Base-by-base conservation (phyloP, 2,113 vertebrate genomes). In the Epinephelus cyanopodus region DNA sequence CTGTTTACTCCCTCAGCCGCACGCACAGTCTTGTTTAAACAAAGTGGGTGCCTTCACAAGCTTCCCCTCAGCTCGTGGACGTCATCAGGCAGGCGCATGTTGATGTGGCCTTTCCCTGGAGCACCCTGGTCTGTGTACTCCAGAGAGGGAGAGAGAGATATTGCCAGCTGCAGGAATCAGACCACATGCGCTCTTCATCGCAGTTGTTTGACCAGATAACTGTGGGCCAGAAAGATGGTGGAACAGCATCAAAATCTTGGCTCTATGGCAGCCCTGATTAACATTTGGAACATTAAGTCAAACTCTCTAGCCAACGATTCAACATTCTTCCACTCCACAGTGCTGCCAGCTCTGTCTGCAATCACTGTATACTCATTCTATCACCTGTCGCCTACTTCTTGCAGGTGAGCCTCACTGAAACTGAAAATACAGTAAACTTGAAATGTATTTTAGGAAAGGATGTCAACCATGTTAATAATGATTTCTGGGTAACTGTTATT, bases 1-100 rank as follows among this genome's bases (percentile, higher is more conserved):
- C 86, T 95, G 94, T 96, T 95, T 95, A 94, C 93, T 73, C 69
- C 79, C 79, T n/a, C 66, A 83, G 84, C 89, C 56, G 79, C 85
- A 72, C 13, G 88, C 87, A 78, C 78, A 84, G 83, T 60, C 87
- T 91, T 93, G 90, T 94, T 93, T 90, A 95, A 92, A 95, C 91
- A 95, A 87, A 94, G 88, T 65, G 81, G 82, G 77, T 79, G 90
- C 91, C 89, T 92, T 90, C 75, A 85, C 86, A 88, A 93, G 87
- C 90, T 81, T 81, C 79, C 74, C 70, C 88, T 87, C 67, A 33
- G 74, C 78, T 77, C 17, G 77, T 65, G 77, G 84, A 94, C 94
- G 92, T 95, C 93, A 94, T 87, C 86, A 54, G 66, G 69, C 82
- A 45, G 57, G 58, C 48, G 48, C 53, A 62, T 87, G 87, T 91